Percentiles rank a stretch among this genome's conserved stretches.
These are phyloP conservation scores for Melanostoma mellinum DNA, from an alignment of 2,888 invertebrate species.

Conservation along the genomic window DNA sequence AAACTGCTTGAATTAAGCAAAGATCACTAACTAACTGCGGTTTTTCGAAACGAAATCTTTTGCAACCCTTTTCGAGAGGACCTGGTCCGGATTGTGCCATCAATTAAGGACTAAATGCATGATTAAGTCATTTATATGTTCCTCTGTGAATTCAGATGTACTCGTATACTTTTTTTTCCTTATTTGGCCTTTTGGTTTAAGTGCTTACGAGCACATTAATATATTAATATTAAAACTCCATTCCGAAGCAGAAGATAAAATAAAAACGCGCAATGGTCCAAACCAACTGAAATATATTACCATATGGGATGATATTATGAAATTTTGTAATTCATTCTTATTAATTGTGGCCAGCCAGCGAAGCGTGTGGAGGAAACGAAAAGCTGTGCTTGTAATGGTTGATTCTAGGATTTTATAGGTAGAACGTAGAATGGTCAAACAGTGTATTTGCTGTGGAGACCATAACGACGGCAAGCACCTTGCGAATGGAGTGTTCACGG, in stretches of 20 bases:
- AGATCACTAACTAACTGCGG: too few species aligned
- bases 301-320: constrained; percentile 53
- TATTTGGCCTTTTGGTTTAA: constrained; percentile 1
- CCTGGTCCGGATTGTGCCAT: constrained; percentile 27
- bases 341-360: constrained; percentile 45
- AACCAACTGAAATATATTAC: constrained; percentile 32
- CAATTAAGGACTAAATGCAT: constrained; percentile 51
- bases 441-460: too few species aligned
- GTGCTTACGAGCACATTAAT: constrained; percentile 48
- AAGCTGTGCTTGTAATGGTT: not conserved
- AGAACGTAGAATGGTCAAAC: too few species aligned
- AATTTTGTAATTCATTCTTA: constrained; percentile 62
- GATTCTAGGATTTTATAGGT: too few species aligned
- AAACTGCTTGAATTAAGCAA: too few species aligned
- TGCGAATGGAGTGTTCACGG: too few species aligned
- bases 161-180: not conserved
- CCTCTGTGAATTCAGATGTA: constrained; percentile 24
- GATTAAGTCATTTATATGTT: constrained; percentile 38
- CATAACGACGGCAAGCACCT: too few species aligned
- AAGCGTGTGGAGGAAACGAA: not conserved
- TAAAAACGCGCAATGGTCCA: constrained; percentile 3
- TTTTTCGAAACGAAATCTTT: not conserved
- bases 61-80: not conserved
- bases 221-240: constrained; percentile 48
- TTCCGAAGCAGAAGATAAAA: constrained; percentile 31